These are phyloP conservation scores for Scaptomyza montana DNA, from an alignment of 1,140 invertebrate genomes.

Conservation along the genomic window DNA sequence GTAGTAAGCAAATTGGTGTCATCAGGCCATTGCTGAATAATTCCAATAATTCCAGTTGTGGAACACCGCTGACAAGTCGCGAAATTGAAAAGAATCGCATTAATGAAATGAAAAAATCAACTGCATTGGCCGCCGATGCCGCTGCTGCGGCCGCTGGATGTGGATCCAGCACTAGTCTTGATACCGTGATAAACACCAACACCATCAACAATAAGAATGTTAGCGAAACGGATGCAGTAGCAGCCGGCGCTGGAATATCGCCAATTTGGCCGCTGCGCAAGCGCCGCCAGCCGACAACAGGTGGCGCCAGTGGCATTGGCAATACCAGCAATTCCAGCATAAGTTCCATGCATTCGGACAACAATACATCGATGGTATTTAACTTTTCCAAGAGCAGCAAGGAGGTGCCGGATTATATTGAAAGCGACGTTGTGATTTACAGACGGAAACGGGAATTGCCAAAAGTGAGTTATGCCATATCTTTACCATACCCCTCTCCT, in stretches of 20 bases:
- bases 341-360: constrained; percentile 17
- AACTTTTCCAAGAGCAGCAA: constrained; percentile 91
- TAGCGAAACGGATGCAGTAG: constrained; percentile 84
- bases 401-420: constrained; percentile 94
- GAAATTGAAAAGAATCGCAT: constrained; percentile 90
- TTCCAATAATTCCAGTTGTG: constrained; percentile 24
- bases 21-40: constrained; percentile 68
- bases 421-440: constrained; percentile 92
- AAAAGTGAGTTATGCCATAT: constrained; percentile 86
- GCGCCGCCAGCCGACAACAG: constrained; percentile 44
- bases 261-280: constrained; percentile 75
- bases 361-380: constrained; percentile 91
- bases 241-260: constrained; percentile 70
- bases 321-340: constrained; percentile 36
- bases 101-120: constrained; percentile 87
- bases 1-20: constrained; percentile 77
- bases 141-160: constrained; percentile 48
- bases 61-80: constrained; percentile 85
- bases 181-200: constrained; percentile 67
- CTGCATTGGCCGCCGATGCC: constrained; percentile 63
- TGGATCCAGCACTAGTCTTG: constrained; percentile 57
- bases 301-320: constrained; percentile 41
- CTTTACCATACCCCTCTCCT: too few relatives aligned
- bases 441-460: constrained; percentile 87
- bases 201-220: constrained; percentile 79